Base-by-base conservation (phyloP, 1,140 invertebrate species). In the Megathymus violae region DNA sequence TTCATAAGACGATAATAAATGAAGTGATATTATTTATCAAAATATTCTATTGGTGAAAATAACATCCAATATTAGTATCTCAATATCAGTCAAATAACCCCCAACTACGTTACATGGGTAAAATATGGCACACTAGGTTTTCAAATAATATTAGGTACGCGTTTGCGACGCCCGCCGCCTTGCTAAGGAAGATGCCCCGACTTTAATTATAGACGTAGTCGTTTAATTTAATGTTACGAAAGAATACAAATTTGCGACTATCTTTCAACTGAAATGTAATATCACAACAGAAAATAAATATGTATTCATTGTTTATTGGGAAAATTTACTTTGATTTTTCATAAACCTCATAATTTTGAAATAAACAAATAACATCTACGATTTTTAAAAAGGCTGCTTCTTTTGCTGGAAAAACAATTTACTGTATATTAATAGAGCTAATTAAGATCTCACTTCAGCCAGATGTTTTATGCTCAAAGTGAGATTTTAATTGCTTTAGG, bases 401-500 rank as follows among this genome's bases (percentile, higher is more conserved):
- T 47, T 46, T 46, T 47, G 11, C 40, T 27, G 19, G 22, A 58
- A 41, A 43, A 62, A 62, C 44, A 62, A 47, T 59, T 36, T 47
- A 59, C 56, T 46, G 27, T 47, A 59, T 47, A 47, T 59, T 47
- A 47, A 59, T 38, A 59, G 38, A 59, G 56, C 27, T 59, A 59
- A 59, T 59, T 41, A 59, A 59, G 56, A 59, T 59, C 56, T 59
- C 56, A 59, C 56, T 58, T 59, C 43, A 60, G 31, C 31, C 56
- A 16, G 31, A 60, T 60, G 44, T 60, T 36, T 36, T 60, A 47
- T 60, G 56, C 44, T 60, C 56, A 60, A 60, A 60, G 56, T 60
- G 44, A 48, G 56, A 60, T 60, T 60, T 60, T 60, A 60, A 60
- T 60, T 60, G 48, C 56, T 40, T 60, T 60, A 59, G 36, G 54